Base-by-base conservation (phyloP, 2,888 invertebrate species). In the Tiliacea citrago region DNA sequence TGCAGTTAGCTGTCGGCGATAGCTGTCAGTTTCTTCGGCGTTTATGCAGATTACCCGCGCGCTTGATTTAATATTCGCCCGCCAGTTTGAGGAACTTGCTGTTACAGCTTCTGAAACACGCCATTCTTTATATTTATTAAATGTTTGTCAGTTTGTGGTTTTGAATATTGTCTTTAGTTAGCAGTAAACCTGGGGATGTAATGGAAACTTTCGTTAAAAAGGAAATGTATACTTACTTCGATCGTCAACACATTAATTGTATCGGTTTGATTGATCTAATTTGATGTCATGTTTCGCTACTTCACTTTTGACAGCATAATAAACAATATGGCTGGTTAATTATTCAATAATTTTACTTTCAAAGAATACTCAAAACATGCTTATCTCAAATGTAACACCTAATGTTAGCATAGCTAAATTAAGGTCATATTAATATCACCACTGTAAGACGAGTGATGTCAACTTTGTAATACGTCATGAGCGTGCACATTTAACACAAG, bases 41-140 rank as follows among this genome's bases (percentile, higher is more conserved):
- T 89, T 92, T 90, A 92, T 92, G 92, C 87, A 93, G 90, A 93
- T 93, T 90, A 89, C 80, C 78, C 82, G 35, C 73, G 68, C 85
- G 83, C 86, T 82, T 86, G 83, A 88, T 88, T 88, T 90, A 92
- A 90, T 89, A 88, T 82, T 76, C 74, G 73, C 86, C 45, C 53
- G 63, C 51, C 80, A 68, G 68, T 79, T 80, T 71, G 70, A 86
- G 62, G 47, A 66, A 77, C 73, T 79, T 73, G 60, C 39, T 66
- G 75, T 73, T 39, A 51, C 63, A 73, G 65, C 29, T n/a, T 66
- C 29, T 65, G 66, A 58, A 74, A 61, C 68, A 67, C 29, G 62
- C 65, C 67, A 67, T 82, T 82, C 75, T 75, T 77, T 60, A 70
- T 61, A 69, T 60, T 84, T 57, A 77, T 68, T 69, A 61, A 70